These are phyloP conservation scores for Xylocampa areola DNA, from an alignment of 2,888 invertebrate genomes.

Conservation along the genomic window DNA sequence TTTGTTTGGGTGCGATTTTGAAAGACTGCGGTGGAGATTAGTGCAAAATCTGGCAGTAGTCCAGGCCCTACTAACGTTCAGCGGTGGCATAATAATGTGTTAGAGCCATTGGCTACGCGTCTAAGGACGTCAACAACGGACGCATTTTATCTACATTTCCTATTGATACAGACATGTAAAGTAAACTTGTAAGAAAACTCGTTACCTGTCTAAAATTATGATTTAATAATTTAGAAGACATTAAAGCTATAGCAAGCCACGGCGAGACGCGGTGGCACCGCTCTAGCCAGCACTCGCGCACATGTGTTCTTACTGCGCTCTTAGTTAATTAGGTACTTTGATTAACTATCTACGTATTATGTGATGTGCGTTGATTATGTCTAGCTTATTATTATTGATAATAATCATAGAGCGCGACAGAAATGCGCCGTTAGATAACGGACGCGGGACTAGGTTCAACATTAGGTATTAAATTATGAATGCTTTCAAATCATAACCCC, in stretches of 20 bases:
- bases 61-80: constrained; percentile 55
- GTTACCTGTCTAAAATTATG: constrained; percentile 3
- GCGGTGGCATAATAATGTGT: constrained; percentile 7
- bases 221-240: too few relatives aligned
- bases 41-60: constrained; percentile 64
- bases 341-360: constrained; percentile 20
- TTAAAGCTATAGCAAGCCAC: constrained; percentile 25
- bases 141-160: constrained; percentile 1
- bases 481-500: too few relatives aligned
- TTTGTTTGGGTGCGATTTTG: constrained; percentile 72
- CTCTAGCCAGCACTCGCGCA: constrained; percentile 58
- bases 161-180: constrained; percentile 27
- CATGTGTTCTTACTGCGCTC: constrained; percentile 36
- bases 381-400: constrained; percentile 22
- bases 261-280: constrained; percentile 66
- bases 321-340: constrained; percentile 11
- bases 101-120: neutral
- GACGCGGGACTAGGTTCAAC: constrained; percentile 9
- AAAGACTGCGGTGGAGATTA: constrained; percentile 62
- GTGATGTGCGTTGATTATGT: constrained; percentile 5
- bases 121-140: constrained; percentile 12
- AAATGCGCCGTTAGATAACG: constrained; percentile 30
- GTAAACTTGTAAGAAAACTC: neutral
- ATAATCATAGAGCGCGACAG: constrained; percentile 17
- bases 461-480: too few relatives aligned